Base-by-base conservation (phyloP, 2,113 vertebrate species). In the Austrofundulus limnaeus region DNA sequence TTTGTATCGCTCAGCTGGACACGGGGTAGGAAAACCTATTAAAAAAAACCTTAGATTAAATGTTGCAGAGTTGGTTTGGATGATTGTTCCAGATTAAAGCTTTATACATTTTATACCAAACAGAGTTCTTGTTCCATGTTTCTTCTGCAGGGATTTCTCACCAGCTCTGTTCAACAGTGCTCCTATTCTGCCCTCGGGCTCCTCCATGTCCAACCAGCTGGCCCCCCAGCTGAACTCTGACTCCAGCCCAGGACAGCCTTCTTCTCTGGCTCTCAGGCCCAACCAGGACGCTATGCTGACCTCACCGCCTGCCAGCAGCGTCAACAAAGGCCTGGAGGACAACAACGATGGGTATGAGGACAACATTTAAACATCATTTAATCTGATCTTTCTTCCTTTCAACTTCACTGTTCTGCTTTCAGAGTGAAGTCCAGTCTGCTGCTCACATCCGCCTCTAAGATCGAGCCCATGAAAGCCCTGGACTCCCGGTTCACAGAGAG, bases 1-100 rank as follows among this genome's bases (percentile, higher is more conserved):
- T 99, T 45, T 99, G 97, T 80, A 99, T 98, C 77, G 96, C 96
- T 84, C 97, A 99, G 80, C 92, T 99, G 90, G 97, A 99, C 91
- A 99, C 96, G 1, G 97, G 95, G 97, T 99, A 93, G 70, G 78
- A 73, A 53, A 17, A 34, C 24, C 7, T 3, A 28, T n/a, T n/a
- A n/a, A n/a, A n/a, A n/a, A n/a, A n/a, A n/a, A n/a, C n/a, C n/a
- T n/a, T n/a, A n/a, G n/a, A n/a, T n/a, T n/a, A n/a, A n/a, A n/a
- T n/a, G n/a, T n/a, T n/a, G n/a, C n/a, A n/a, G n/a, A n/a, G n/a
- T n/a, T n/a, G n/a, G n/a, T n/a, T n/a, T n/a, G n/a, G n/a, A n/a
- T n/a, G n/a, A n/a, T n/a, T n/a, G n/a, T n/a, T n/a, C n/a, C n/a
- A n/a, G n/a, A n/a, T n/a, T n/a, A n/a, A n/a, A n/a, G n/a, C n/a